Evolutionary conservation across 2,113 vertebrate species (phyloP).

Genomic region (Pandion haliaetus): DNA sequence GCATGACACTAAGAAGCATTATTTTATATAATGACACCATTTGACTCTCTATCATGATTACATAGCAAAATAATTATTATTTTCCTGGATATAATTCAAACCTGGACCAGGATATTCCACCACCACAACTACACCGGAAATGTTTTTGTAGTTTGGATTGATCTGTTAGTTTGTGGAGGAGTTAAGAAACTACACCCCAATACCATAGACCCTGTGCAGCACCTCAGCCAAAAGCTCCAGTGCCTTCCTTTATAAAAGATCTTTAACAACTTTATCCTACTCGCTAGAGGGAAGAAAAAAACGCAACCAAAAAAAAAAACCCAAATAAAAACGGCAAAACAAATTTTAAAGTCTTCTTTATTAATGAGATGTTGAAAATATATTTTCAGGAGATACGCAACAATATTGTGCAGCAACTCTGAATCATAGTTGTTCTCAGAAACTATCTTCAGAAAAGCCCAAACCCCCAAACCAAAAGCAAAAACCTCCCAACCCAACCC

Average conservation of each 20-base stretch:
- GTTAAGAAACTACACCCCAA: neutral
- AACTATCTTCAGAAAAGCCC: neutral
- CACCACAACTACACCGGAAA: neutral
- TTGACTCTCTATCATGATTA: neutral
- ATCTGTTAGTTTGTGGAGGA: neutral
- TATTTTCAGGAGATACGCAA: neutral
- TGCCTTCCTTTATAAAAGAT: neutral
- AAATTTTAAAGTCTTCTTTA: neutral
- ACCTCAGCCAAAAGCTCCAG: neutral
- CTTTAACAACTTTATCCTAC: neutral
- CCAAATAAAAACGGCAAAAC: accelerated
- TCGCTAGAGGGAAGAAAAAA: neutral
- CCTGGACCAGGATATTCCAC: neutral
- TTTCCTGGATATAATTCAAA: neutral
- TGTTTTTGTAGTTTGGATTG: neutral
- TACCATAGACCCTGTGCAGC: neutral
- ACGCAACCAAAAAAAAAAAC: neutral
- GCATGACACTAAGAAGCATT: neutral
- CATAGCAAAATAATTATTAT: neutral
- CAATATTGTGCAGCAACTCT: neutral
- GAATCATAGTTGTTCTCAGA: neutral
- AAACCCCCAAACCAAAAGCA: neutral
- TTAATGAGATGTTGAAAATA: neutral
- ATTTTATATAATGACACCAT: neutral
- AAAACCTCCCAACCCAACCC: neutral